Evolutionary conservation across 1,140 invertebrate genomes (phyloP).

Genomic region (Hycleus cichorii): DNA sequence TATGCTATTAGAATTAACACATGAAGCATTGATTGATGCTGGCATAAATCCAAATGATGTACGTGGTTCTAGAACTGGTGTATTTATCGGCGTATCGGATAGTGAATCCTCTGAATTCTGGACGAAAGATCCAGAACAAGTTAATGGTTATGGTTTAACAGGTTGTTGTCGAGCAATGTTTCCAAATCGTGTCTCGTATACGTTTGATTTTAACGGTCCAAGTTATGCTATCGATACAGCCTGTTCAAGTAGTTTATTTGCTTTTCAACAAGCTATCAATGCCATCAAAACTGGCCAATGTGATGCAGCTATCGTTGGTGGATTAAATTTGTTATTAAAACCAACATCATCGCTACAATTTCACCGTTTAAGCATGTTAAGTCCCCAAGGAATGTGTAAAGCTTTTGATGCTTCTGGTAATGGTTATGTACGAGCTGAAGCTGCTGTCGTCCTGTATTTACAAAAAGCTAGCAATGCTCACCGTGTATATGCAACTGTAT

Average conservation of each 20-base stretch:
- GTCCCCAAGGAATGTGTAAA: constrained; percentile 82
- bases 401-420: constrained; percentile 86
- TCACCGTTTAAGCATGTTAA: constrained; percentile 84
- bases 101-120: constrained; percentile 82
- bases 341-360: constrained; percentile 89
- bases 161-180: constrained; percentile 94
- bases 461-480: constrained; percentile 69
- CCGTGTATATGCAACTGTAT: constrained; percentile 77
- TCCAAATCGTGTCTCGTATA: constrained; percentile 90
- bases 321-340: constrained; percentile 74
- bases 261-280: constrained; percentile 75
- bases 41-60: constrained; percentile 75
- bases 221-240: constrained; percentile 92
- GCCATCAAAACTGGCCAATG: constrained; percentile 80
- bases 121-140: constrained; percentile 61
- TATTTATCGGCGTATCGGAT: constrained; percentile 81
- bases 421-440: constrained; percentile 91
- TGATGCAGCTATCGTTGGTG: constrained; percentile 88
- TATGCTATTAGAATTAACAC: constrained; percentile 83
- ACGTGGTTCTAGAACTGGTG: constrained; percentile 80
- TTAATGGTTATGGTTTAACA: constrained; percentile 88
- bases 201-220: constrained; percentile 87
- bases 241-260: constrained; percentile 87
- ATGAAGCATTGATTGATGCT: constrained; percentile 92
- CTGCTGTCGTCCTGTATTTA: constrained; percentile 69